Evolutionary conservation across 2,797 vertebrate genomes (phyloP), one percentile per base, ranked within the genome.

Genomic region (Periophthalmus magnuspinnatus): DNA sequence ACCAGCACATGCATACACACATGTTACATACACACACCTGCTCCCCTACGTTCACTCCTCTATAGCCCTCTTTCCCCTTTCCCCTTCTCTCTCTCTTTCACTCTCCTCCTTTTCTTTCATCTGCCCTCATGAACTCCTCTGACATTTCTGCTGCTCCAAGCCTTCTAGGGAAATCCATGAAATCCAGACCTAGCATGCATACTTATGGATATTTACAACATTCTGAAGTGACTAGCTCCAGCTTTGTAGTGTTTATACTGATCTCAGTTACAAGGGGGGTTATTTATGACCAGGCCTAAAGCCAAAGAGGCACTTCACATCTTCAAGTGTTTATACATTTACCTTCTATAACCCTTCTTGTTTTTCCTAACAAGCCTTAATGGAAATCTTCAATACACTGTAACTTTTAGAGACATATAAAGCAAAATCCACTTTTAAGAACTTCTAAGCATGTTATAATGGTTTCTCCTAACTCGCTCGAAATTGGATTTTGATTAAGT

Each of bases 1-100:
- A 87, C 92, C 65, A 85, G 85, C 79, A 80, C 80, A 71, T 78
- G 68, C 55, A 58, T 47, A 63, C 17, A 55, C 70, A 76, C 64
- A 80, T 38, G 11, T 24, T 56, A 22, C 21, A 56, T 56, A 80
- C 68, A 69, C 81, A 77, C 80, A 79, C 82, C 71, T 81, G 72
- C 84, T 78, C 76, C 69, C 76, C 80, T 71, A 60, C 34, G 2
- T 69, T 63, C 78, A 65, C 72, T 58, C 69, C 70, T 75, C 13
- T 54, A 61, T 55, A 34, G 24, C 52, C 28, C 65, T 69, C 65
- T 22, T 24, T 70, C 65, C 21, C 61, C 78, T 61, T 17, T 3
- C 28, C 69, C 65, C 21, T 58, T 80, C 61, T 24, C 71, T 70
- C 77, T 34, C 32, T 77, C 72, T 5, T 81, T 55, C 67, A 10